Conservation (phyloP, 1,140 invertebrate species). For the Cydia amplana region DNA sequence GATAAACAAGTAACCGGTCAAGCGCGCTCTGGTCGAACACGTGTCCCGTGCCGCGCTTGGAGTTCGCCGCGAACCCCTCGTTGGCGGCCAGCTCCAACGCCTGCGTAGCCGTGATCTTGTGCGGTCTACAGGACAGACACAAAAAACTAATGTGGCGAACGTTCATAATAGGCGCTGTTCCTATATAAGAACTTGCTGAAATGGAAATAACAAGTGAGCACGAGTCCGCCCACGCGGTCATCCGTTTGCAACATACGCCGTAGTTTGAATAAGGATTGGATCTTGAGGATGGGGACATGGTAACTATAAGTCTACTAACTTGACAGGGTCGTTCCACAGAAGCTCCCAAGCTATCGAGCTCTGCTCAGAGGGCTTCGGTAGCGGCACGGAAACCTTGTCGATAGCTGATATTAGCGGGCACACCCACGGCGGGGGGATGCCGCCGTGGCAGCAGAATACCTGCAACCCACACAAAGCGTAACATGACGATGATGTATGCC, state of each 20-base stretch:
- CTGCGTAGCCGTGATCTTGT: conserved; percentile 72
- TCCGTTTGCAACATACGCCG: too few relatives aligned
- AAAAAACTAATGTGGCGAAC: too few relatives aligned
- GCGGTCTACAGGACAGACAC: conserved; percentile 41
- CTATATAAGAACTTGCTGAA: too few relatives aligned
- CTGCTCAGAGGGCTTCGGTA: conserved; percentile 83
- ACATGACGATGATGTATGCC: too few relatives aligned
- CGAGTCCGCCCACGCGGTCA: too few relatives aligned
- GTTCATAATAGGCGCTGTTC: too few relatives aligned
- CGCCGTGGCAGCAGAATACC: conserved; percentile 88
- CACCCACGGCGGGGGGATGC: conserved; percentile 85
- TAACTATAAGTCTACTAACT: conserved; percentile 60
- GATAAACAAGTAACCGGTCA: conserved; percentile 81
- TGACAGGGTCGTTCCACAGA: conserved; percentile 89
- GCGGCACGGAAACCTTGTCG: conserved; percentile 83
- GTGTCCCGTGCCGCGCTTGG: conserved; percentile 85
- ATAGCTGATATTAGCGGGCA: conserved; percentile 79
- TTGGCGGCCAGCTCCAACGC: conserved; percentile 80
- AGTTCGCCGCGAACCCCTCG: conserved; percentile 86
- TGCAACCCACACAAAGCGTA: conserved; percentile 43
- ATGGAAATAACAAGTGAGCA: too few relatives aligned
- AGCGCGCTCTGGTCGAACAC: conserved; percentile 85
- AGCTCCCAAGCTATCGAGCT: conserved; percentile 87
- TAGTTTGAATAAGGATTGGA: too few relatives aligned
- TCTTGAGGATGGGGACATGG: too few relatives aligned